Conservation (phyloP, 2,113 vertebrate genomes). For the Gila orcuttii region DNA sequence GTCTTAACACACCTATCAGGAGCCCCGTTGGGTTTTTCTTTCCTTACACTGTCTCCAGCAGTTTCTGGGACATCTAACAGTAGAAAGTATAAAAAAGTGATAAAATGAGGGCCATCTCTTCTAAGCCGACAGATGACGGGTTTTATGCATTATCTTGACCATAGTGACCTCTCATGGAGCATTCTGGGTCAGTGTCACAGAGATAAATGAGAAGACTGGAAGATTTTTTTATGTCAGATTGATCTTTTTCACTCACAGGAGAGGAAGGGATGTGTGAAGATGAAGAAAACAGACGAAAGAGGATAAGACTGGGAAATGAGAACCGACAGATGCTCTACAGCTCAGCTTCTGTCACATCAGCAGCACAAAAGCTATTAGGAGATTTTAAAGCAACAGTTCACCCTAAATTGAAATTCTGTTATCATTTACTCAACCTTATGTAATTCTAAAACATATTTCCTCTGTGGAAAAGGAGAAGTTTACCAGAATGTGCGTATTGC, state of each 20-base stretch:
- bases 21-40: background rate
- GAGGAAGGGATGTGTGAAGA: slow-evolving; percentile 8
- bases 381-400: background rate
- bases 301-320: slow-evolving; percentile 18
- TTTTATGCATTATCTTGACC: slow-evolving; percentile 32
- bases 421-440: background rate
- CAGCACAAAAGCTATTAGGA: slow-evolving; percentile 2
- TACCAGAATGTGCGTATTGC: background rate
- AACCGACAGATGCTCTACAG: slow-evolving; percentile 9
- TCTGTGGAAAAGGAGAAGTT: background rate
- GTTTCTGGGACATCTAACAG: slow-evolving; percentile 22
- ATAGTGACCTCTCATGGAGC: background rate
- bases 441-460: background rate
- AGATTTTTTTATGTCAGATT: slow-evolving; percentile 5
- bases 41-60: background rate
- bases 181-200: slow-evolving; percentile 30
- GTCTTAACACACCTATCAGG: background rate
- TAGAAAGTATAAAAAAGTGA: background rate
- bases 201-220: slow-evolving; percentile 26
- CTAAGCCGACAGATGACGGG: background rate
- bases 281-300: slow-evolving; percentile 11
- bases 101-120: background rate
- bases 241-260: slow-evolving; percentile 6
- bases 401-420: background rate
- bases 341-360: slow-evolving; percentile 16